phyloP scores from a whole-genome alignment of 2,888 invertebrate species.

The Zaprionus lineosus region DNA sequence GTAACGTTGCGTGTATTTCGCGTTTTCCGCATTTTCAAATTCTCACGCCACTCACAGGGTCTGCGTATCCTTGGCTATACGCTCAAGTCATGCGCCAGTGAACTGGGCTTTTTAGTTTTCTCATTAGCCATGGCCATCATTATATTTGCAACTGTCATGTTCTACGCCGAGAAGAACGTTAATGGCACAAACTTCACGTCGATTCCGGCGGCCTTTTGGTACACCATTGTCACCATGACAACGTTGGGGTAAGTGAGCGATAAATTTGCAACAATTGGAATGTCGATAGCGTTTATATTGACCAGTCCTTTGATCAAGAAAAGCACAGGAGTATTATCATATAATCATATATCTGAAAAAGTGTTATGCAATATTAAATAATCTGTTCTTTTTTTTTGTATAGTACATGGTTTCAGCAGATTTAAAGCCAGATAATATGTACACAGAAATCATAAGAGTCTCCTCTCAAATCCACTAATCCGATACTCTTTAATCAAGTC shows the following conservation, averaged over 20 bases:
- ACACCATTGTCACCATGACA: conserved; percentile 99
- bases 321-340: no score
- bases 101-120: conserved; percentile 99
- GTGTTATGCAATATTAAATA: no score
- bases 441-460: no score
- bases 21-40: conserved; percentile 99
- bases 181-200: conserved; percentile 98
- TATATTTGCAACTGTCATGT: conserved; percentile 99
- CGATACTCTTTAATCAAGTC: no score
- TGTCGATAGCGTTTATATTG: no score
- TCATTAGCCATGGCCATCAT: conserved; percentile 99
- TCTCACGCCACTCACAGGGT: conserved; percentile 99
- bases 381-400: no score
- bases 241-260: conserved; percentile 97
- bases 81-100: conserved; percentile 98
- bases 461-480: no score
- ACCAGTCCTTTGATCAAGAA: no score
- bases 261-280: no score
- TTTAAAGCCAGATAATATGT: no score
- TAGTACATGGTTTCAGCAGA: no score
- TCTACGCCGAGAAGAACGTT: conserved; percentile 99
- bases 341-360: no score
- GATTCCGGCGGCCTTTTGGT: conserved; percentile 99
- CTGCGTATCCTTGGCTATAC: conserved; percentile 99
- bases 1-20: conserved; percentile 99